Percentiles rank a stretch among this genome's conserved stretches.
These are phyloP conservation scores for Pangasianodon hypophthalmus DNA, from an alignment of 2,113 vertebrate genomes.

Conservation along the genomic window DNA sequence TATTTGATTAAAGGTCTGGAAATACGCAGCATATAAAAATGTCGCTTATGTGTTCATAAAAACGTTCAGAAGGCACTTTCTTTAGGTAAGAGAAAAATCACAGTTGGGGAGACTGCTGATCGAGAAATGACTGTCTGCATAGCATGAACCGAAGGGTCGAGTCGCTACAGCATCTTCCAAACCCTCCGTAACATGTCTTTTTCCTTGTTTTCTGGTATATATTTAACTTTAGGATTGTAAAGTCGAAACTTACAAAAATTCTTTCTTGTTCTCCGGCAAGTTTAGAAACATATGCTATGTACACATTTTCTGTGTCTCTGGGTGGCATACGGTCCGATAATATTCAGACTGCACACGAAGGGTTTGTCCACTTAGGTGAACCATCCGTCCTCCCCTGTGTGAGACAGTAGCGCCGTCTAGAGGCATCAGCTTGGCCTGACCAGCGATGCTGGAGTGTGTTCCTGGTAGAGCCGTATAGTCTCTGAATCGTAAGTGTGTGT, in stretches of 20 bases:
- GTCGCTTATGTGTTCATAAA: slow-evolving; percentile 81
- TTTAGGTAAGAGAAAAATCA: slow-evolving; percentile 83
- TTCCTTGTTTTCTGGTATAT: slow-evolving; percentile 65
- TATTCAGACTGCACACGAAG: neutral
- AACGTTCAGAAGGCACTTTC: slow-evolving; percentile 96
- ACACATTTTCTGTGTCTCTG: slow-evolving; percentile 62
- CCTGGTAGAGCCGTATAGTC: neutral
- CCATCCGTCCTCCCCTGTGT: neutral
- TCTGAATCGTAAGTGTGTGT: neutral
- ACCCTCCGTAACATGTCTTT: slow-evolving; percentile 35
- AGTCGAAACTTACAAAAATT: slow-evolving; percentile 73
- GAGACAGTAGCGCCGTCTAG: slow-evolving; percentile 27
- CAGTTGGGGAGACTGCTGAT: slow-evolving; percentile 82
- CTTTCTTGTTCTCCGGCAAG: slow-evolving; percentile 64
- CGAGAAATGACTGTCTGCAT: slow-evolving; percentile 74
- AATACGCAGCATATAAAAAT: slow-evolving; percentile 84
- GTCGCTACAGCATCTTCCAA: slow-evolving; percentile 15
- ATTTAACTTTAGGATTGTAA: slow-evolving; percentile 72
- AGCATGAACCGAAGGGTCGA: slow-evolving; percentile 58
- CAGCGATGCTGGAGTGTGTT: slow-evolving; percentile 6
- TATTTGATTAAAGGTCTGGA: slow-evolving; percentile 80
- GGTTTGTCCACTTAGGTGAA: neutral
- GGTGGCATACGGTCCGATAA: slow-evolving; percentile 43
- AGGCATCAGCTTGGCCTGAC: slow-evolving; percentile 28
- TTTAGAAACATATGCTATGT: slow-evolving; percentile 72